Evolutionary conservation across 2,888 invertebrate genomes (phyloP).

Genomic region (Augiades crinisus): DNA sequence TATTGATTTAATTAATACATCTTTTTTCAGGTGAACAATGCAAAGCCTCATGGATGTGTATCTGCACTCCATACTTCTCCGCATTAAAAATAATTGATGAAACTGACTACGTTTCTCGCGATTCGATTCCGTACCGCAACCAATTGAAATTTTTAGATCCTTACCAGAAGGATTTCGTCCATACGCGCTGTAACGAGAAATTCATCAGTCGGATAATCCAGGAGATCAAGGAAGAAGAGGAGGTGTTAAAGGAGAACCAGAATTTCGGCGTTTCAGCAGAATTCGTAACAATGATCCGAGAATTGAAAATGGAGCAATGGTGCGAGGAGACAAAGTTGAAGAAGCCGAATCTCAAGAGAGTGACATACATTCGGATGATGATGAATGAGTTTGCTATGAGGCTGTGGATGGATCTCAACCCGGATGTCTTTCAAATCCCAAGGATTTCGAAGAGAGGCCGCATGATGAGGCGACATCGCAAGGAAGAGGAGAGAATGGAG

Average conservation of each 20-base stretch:
- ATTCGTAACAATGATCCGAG: background rate
- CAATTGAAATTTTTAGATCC: background rate
- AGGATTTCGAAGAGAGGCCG: too few relatives aligned
- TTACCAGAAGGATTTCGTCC: background rate
- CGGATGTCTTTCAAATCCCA: too few relatives aligned
- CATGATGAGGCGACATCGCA: too few relatives aligned
- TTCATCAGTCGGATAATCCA: background rate
- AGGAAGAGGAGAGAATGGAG: too few relatives aligned
- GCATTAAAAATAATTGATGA: background rate
- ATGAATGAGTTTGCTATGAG: background rate
- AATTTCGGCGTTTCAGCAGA: background rate
- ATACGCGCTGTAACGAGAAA: background rate
- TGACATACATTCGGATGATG: background rate
- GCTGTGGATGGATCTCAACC: background rate
- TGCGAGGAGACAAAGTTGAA: background rate
- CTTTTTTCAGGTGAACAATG: background rate
- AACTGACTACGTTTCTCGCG: background rate
- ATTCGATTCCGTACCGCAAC: background rate
- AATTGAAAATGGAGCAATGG: conserved; percentile 1
- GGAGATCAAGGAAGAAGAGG: background rate
- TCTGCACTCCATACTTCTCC: background rate
- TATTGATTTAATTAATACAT: background rate
- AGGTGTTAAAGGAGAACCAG: background rate
- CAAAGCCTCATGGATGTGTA: background rate
- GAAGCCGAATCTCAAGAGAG: background rate